Evolutionary conservation across 1,140 invertebrate species (phyloP).

Genomic region (Ditylenchus dipsaci): DNA sequence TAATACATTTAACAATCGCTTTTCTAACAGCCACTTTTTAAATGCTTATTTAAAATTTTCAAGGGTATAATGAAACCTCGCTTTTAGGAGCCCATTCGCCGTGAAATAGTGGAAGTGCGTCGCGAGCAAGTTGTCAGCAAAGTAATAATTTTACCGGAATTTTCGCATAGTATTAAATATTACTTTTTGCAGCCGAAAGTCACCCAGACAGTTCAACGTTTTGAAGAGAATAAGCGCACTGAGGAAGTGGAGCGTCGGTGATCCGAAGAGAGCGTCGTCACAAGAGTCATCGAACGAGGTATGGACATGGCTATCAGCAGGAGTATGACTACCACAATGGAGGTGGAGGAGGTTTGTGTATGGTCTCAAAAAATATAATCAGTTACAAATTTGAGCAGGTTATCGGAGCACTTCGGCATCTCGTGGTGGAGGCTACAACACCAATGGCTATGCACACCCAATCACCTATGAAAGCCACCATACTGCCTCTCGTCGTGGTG

Average conservation of each 20-base stretch:
- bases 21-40: no score
- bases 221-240: slow-evolving; percentile 53
- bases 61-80: no score
- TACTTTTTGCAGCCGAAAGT: slow-evolving; percentile 39
- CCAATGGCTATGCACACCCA: slow-evolving; percentile 11
- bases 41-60: no score
- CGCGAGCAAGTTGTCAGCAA: slow-evolving; percentile 5
- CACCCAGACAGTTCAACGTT: slow-evolving; percentile 53
- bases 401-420: slow-evolving; percentile 32
- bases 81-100: slow-evolving; percentile 19
- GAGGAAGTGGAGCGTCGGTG: slow-evolving; percentile 54
- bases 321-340: slow-evolving; percentile 32
- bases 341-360: slow-evolving; percentile 13
- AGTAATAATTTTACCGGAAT: background rate
- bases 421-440: slow-evolving; percentile 24
- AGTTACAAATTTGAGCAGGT: slow-evolving; percentile 25
- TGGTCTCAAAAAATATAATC: background rate
- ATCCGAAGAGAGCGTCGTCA: slow-evolving; percentile 41
- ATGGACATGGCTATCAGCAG: slow-evolving; percentile 27
- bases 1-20: no score
- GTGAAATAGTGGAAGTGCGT: slow-evolving; percentile 30
- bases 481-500: background rate
- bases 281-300: slow-evolving; percentile 44
- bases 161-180: background rate
- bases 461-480: slow-evolving; percentile 24